Conservation (phyloP, 2,797 vertebrate species). For the Phataginus tetradactyla region DNA sequence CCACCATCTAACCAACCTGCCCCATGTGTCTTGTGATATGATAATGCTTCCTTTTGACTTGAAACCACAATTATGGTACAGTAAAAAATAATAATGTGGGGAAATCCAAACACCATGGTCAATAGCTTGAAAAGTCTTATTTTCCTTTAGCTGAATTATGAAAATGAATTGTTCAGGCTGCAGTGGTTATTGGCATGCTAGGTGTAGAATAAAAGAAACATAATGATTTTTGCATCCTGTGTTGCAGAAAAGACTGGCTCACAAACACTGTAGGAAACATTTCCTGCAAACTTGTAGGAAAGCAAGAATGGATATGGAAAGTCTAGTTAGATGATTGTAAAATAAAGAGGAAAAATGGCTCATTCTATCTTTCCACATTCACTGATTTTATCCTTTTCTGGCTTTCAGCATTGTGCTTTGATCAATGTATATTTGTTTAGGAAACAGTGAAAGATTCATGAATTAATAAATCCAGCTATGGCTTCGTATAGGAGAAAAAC, state of each 20-base stretch:
- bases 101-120: background rate
- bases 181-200: background rate
- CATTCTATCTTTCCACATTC: background rate
- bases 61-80: background rate
- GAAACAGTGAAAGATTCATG: background rate
- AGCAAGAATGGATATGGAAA: background rate
- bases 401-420: background rate
- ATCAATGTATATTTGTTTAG: background rate
- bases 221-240: background rate
- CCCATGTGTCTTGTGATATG: background rate
- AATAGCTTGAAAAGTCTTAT: background rate
- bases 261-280: background rate
- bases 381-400: background rate
- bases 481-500: background rate
- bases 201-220: background rate
- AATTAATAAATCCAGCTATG: background rate
- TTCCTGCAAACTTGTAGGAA: background rate
- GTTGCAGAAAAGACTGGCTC: slow-evolving; percentile 16
- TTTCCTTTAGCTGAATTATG: slow-evolving; percentile 5
- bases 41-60: background rate
- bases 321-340: background rate
- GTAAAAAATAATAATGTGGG: background rate
- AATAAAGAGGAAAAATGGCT: background rate
- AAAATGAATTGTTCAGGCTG: background rate
- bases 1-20: background rate